phyloP scores from a whole-genome alignment of 2,888 invertebrate species.

The Agriopis marginaria region DNA sequence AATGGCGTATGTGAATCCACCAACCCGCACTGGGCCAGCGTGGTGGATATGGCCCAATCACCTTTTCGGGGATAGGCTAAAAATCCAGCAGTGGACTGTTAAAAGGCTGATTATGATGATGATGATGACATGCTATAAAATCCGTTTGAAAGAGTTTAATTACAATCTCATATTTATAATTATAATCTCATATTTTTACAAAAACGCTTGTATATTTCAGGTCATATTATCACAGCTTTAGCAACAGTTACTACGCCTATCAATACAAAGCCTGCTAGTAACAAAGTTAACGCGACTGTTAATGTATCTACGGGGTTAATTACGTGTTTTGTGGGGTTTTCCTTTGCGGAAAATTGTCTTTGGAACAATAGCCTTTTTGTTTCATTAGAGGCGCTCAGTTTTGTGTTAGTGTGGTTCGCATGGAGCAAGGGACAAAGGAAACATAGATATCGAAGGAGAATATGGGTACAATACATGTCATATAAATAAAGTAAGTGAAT shows the following conservation, averaged over 20 bases:
- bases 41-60: too few relatives aligned
- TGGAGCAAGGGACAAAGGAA: constrained; percentile 4
- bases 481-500: too few relatives aligned
- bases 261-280: constrained; percentile 36
- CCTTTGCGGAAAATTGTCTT: constrained; percentile 21
- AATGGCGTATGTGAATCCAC: too few relatives aligned
- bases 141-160: too few relatives aligned
- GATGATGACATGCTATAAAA: too few relatives aligned
- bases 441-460: background rate
- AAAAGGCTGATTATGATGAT: too few relatives aligned
- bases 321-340: constrained; percentile 27
- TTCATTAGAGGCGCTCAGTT: constrained; percentile 3
- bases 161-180: background rate
- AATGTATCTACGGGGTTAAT: constrained; percentile 41
- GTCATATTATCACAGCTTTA: constrained; percentile 1
- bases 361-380: constrained; percentile 16
- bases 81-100: too few relatives aligned
- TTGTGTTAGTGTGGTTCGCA: background rate
- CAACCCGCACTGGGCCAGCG: too few relatives aligned
- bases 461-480: too few relatives aligned
- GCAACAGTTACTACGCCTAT: constrained; percentile 1
- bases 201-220: background rate
- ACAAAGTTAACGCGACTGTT: constrained; percentile 44
- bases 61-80: too few relatives aligned
- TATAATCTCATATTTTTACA: background rate